Evolutionary conservation across 2,113 vertebrate species (phyloP).

Genomic region (Dryoscopus gambensis): DNA sequence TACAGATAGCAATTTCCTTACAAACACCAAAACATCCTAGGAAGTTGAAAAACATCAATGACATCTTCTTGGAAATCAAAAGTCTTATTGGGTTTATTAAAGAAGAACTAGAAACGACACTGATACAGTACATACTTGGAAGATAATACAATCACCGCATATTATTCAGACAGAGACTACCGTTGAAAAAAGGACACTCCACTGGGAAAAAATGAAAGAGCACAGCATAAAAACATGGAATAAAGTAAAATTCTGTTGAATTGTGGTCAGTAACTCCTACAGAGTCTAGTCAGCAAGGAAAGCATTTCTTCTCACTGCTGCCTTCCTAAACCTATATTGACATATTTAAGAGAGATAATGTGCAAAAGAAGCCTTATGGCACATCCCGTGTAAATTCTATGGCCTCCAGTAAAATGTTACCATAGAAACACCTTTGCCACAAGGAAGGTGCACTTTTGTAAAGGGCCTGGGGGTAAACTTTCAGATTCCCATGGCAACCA

Average conservation of each 20-base stretch:
- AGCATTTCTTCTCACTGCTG: background rate
- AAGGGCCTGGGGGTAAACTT: conserved; percentile 59
- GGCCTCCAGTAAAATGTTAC: conserved; percentile 67
- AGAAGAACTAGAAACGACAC: background rate
- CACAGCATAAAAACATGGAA: conserved; percentile 1
- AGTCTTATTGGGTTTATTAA: background rate
- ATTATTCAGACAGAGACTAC: background rate
- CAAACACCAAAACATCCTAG: background rate
- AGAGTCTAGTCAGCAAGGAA: background rate
- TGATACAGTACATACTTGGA: background rate
- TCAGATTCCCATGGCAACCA: conserved; percentile 70
- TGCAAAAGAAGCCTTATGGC: conserved; percentile 37
- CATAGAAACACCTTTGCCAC: conserved; percentile 68
- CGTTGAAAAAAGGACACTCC: background rate
- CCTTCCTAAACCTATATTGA: conserved; percentile 7
- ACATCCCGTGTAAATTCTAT: conserved; percentile 38
- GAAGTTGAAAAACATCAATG: background rate
- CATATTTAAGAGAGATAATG: conserved; percentile 24
- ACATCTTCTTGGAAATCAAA: background rate
- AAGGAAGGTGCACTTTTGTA: conserved; percentile 57
- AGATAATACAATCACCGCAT: background rate
- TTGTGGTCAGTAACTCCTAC: background rate
- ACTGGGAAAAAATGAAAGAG: background rate
- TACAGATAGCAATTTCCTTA: background rate
- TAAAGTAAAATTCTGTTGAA: conserved; percentile 16